These are phyloP conservation scores for Gobius niger DNA, from an alignment of 2,113 vertebrate genomes.

Conservation along the genomic window DNA sequence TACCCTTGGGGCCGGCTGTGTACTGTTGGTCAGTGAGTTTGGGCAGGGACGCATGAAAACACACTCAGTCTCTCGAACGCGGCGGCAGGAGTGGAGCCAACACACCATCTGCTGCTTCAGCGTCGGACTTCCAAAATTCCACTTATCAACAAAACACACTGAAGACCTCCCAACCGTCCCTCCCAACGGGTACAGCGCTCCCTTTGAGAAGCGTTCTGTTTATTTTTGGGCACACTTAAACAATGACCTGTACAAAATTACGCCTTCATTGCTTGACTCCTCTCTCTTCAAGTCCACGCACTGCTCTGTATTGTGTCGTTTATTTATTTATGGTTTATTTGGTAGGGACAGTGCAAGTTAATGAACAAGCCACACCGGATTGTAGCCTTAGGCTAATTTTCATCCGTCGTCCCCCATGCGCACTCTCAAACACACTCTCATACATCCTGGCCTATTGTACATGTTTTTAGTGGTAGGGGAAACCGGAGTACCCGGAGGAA, in stretches of 20 bases:
- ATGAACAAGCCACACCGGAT: no score
- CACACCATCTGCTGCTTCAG: slow-evolving; percentile 74
- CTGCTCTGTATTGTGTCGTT: no score
- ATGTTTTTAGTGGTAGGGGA: no score
- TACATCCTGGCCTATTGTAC: no score
- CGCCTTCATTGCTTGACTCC: background rate
- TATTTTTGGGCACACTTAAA: slow-evolving; percentile 10
- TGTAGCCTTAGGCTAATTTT: no score
- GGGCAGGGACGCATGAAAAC: slow-evolving; percentile 37
- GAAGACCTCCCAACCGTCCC: slow-evolving; percentile 59
- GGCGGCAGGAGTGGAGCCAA: slow-evolving; percentile 63
- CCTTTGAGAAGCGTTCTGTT: slow-evolving; percentile 34
- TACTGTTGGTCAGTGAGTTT: slow-evolving; percentile 16
- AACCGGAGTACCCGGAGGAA: no score
- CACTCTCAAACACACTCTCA: no score
- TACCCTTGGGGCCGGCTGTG: slow-evolving; percentile 40
- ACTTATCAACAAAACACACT: slow-evolving; percentile 79
- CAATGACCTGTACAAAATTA: background rate
- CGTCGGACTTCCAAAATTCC: slow-evolving; percentile 75
- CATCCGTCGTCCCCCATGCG: no score
- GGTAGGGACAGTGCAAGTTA: no score
- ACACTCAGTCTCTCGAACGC: slow-evolving; percentile 22
- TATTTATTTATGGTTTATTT: no score
- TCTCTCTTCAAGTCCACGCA: background rate
- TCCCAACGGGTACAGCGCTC: slow-evolving; percentile 39